Base-by-base conservation (phyloP, 2,797 vertebrate genomes). In the Muscicapa striata region DNA sequence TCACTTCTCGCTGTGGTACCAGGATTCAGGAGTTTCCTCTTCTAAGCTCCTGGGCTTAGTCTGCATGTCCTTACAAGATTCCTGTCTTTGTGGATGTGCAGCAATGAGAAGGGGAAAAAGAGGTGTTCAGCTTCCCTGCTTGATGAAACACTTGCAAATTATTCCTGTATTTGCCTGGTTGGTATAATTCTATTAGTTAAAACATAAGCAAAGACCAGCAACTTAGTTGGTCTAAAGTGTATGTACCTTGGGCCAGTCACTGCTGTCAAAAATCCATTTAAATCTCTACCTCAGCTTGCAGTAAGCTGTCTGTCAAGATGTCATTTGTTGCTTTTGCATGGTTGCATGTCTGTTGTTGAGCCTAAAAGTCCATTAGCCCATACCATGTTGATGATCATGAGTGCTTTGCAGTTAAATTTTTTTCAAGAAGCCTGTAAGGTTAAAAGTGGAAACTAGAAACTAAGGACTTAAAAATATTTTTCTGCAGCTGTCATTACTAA, bases 321-420 rank as follows among this genome's bases (percentile, higher is more conserved):
- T 75, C 15, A 61, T 16, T 9, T 9, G 2, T n/a, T 76, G 34
- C 23, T 80, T 58, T 20, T 52, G 11, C 49, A 17, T 73, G 72
- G 19, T 22, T 72, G 2, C 0, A 0, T 85, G 24, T 41, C 55
- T 3, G 6, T 12, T 59, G 49, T 61, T 75, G 34, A 68, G 29
- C 22, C 17, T 36, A 30, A 12, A 77, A 58, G 13, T 40, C 19
- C 9, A 10, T 30, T 12, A 84, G 29, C 41, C 22, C 21, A 20
- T 78, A 40, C 13, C 9, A 11, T n/a, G 12, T 19, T 46, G 24
- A 41, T 32, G 16, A 22, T 89, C n/a, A 13, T 1, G 1, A 41
- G 19, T 27, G 24, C n/a, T 80, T 76, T 66, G 30, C 43, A 20
- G n/a, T 66, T 84, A 9, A 1, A 9, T 54, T 59, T 58, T 75